phyloP scores from a whole-genome alignment of 2,888 invertebrate genomes.

The Acleris literana region DNA sequence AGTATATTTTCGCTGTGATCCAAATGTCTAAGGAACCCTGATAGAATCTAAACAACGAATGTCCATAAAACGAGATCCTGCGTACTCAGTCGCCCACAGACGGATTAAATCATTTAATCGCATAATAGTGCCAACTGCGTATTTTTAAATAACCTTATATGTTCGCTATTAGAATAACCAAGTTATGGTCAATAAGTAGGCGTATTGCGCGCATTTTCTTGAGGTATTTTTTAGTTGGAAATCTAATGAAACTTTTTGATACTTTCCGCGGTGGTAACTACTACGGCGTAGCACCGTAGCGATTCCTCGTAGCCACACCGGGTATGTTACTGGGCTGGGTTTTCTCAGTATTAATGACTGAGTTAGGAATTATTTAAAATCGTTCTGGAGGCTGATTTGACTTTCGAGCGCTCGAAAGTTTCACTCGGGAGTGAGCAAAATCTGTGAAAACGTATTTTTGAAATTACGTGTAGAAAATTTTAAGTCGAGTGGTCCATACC shows the following conservation, averaged over 20 bases:
- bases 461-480: too few species aligned
- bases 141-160: conserved; percentile 27
- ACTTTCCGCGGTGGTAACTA: not conserved
- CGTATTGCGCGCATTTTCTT: not conserved
- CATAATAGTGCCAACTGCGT: conserved; percentile 23
- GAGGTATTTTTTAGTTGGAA: not conserved
- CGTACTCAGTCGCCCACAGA: conserved; percentile 22
- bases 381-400: too few species aligned
- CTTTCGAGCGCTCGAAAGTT: too few species aligned
- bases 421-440: too few species aligned
- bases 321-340: not conserved
- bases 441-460: too few species aligned
- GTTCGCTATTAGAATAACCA: not conserved
- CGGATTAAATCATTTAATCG: conserved; percentile 9
- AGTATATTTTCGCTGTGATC: too few species aligned
- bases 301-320: conserved; percentile 1
- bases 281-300: conserved; percentile 8
- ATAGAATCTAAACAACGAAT: conserved; percentile 26
- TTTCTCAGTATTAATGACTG: not conserved
- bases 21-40: conserved; percentile 21
- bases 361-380: too few species aligned
- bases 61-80: conserved; percentile 26
- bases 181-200: conserved; percentile 4
- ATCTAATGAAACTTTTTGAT: too few species aligned
- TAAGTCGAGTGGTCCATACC: too few species aligned